A percentile compares a stretch with the other conserved stretches of the same genome.
Evolutionary conservation across 2,888 invertebrate genomes (phyloP).

Genomic region (Argynnis bischoffii): DNA sequence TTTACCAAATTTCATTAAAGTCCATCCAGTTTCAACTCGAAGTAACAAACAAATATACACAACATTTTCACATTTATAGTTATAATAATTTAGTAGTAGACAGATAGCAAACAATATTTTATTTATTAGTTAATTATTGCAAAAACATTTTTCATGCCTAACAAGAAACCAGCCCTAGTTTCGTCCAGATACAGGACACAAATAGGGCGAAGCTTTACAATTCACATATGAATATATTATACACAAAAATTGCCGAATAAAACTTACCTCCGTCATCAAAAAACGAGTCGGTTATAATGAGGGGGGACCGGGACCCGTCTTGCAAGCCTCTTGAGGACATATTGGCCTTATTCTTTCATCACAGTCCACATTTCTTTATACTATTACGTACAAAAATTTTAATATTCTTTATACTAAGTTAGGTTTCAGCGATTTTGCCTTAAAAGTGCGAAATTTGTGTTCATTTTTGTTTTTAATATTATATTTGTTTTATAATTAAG

Average conservation of each 20-base stretch:
- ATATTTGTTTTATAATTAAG: not conserved
- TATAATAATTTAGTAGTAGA: too few species aligned
- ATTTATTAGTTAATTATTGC: too few species aligned
- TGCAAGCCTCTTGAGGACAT: slow-evolving; percentile 77
- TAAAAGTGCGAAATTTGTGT: not conserved
- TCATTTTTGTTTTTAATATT: not conserved
- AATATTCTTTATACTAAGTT: slow-evolving; percentile 13
- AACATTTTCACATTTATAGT: too few species aligned
- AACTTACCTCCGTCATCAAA: slow-evolving; percentile 74
- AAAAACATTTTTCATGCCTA: too few species aligned
- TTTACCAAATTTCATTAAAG: too few species aligned
- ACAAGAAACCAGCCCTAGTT: too few species aligned
- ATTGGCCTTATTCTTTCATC: slow-evolving; percentile 6
- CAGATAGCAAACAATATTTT: too few species aligned
- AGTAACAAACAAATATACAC: too few species aligned
- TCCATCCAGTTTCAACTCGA: too few species aligned
- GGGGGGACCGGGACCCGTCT: slow-evolving; percentile 71
- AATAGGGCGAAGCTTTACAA: too few species aligned
- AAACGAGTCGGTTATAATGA: slow-evolving; percentile 71
- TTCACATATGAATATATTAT: not conserved
- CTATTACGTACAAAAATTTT: not conserved
- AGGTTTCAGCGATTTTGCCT: not conserved
- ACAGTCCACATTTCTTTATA: not conserved
- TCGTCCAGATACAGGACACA: too few species aligned
- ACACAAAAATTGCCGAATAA: slow-evolving; percentile 1